Percentiles rank a stretch among this genome's conserved stretches.
These are phyloP conservation scores for Pluvianellus socialis DNA, from an alignment of 2,113 vertebrate genomes.

Conservation along the genomic window DNA sequence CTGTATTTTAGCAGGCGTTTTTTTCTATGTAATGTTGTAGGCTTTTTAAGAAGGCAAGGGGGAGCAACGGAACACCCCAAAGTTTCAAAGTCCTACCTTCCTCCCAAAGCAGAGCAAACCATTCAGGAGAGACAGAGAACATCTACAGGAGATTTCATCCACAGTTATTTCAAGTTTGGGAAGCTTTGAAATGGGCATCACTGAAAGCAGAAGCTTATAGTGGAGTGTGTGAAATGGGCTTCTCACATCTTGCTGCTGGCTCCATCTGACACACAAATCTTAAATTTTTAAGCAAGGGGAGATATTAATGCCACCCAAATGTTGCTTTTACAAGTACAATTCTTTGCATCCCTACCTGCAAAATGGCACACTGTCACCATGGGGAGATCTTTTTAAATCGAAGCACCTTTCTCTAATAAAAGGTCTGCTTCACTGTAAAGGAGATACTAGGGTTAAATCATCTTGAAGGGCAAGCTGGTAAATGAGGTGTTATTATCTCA, in stretches of 20 bases:
- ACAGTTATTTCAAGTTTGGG: background rate
- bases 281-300: background rate
- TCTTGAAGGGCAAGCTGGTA: constrained; percentile 39
- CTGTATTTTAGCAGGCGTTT: background rate
- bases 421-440: constrained; percentile 5
- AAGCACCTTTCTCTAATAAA: constrained; percentile 22
- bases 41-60: background rate
- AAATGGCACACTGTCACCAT: background rate
- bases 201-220: background rate
- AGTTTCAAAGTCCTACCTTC: background rate
- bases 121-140: background rate
- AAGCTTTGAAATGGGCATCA: background rate
- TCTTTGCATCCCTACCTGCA: background rate
- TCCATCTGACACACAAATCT: background rate
- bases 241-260: background rate
- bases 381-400: background rate
- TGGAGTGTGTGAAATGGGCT: background rate
- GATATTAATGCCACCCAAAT: background rate
- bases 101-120: background rate
- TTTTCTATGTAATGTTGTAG: background rate
- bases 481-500: constrained; percentile 51
- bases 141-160: background rate
- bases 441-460: background rate
- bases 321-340: background rate
- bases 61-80: background rate